Evolutionary conservation across 1,140 invertebrate species (phyloP), one percentile per base, ranked within the genome.

Genomic region (Melipona quadrifasciata): DNA sequence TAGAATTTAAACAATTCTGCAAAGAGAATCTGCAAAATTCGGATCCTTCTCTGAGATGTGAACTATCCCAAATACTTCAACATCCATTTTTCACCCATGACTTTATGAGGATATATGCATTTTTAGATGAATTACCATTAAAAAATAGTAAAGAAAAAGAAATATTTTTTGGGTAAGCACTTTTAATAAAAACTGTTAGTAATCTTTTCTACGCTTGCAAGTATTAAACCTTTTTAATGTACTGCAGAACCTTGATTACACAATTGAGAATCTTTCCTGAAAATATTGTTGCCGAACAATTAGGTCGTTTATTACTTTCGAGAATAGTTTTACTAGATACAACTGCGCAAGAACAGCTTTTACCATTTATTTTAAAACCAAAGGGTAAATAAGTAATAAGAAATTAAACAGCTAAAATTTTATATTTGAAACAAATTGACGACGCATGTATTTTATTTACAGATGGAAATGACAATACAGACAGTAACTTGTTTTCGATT

Each of bases 41-140:
- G 79, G 95, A 96, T 85, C 94, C 96, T 47, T 92, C 94, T 67
- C 91, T 95, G 80, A 95, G 97, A 75, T 96, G 96, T 24, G 95
- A 95, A 71, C 94, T 98, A 68, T 95, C 95, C 24, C 94, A 95
- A 34, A 92, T 98, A 27, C 93, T 97, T 2, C 93, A 96, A 89
- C 96, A 98, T 93, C 95, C 95, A 31, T 97, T 97, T 92, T 98
- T 98, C 85, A 97, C 96, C 87, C 97, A 98, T 93, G 96, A 98
- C 90, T 98, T 98, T 92, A 96, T 98, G 85, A 94, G 96, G 31
- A 97, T 98, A 89, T 96, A 98, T 93, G 96, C 96, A 82, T 98
- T 98, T 94, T 94, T 98, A 1, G 96, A 96, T 87, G 97, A 98
- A 91, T 94, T 98, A 76, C 97, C 98, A 11, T 88, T 98, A 19